phyloP scores from a whole-genome alignment of 2,797 vertebrate genomes.

The Acanthurus lineatus region DNA sequence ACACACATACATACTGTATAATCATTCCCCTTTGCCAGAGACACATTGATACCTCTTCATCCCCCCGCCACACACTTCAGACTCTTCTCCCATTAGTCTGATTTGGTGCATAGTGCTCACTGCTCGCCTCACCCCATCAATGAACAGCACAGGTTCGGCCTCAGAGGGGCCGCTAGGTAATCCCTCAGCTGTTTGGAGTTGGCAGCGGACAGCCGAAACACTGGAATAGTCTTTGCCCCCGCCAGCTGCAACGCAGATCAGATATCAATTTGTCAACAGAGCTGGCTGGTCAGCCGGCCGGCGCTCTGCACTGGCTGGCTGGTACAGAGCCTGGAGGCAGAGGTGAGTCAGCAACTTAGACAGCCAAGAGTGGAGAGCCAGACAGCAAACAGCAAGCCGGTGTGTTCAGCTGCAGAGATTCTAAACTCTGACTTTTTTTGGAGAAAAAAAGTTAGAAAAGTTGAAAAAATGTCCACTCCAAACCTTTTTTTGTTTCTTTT shows the following conservation, averaged over 20 bases:
- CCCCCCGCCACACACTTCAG: conserved; percentile 14
- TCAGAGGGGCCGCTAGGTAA: conserved; percentile 57
- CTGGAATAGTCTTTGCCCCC: conserved; percentile 64
- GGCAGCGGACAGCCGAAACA: conserved; percentile 61
- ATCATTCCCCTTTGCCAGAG: conserved; percentile 36
- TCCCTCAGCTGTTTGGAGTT: conserved; percentile 77
- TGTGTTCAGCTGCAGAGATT: conserved; percentile 30
- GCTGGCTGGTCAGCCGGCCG: conserved; percentile 18
- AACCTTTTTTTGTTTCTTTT: neutral
- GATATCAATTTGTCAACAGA: conserved; percentile 79
- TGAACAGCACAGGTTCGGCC: conserved; percentile 69
- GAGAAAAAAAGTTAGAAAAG: conserved; percentile 44
- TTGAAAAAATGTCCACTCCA: conserved; percentile 20
- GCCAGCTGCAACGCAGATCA: conserved; percentile 70
- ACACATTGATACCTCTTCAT: conserved; percentile 12
- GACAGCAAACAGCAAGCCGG: conserved; percentile 25
- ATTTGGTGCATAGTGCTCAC: conserved; percentile 46
- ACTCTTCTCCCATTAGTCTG: conserved; percentile 51
- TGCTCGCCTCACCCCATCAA: conserved; percentile 39
- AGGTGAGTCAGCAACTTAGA: conserved; percentile 73
- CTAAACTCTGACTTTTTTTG: conserved; percentile 36
- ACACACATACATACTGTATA: conserved; percentile 13
- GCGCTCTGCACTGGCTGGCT: conserved; percentile 8
- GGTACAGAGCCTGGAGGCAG: conserved; percentile 59
- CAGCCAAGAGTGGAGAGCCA: conserved; percentile 48